These are phyloP conservation scores for Barypeithes pellucidus DNA, from an alignment of 2,888 invertebrate species.

Conservation along the genomic window DNA sequence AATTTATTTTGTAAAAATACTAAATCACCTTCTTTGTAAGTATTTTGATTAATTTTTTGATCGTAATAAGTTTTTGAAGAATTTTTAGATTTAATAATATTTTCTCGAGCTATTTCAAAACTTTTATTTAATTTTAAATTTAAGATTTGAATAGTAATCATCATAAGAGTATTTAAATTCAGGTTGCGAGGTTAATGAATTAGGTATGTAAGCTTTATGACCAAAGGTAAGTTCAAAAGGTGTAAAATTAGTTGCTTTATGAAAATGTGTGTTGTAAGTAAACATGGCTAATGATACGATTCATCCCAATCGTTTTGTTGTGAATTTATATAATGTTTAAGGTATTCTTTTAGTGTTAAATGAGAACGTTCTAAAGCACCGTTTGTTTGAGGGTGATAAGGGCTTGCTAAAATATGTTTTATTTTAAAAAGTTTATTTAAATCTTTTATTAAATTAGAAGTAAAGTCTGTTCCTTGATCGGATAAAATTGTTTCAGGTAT, in stretches of 20 bases:
- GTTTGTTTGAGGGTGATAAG: too few species aligned
- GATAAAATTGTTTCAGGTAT: too few species aligned
- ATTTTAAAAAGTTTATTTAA: too few species aligned
- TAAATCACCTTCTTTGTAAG: slow-evolving; percentile 12
- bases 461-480: too few species aligned
- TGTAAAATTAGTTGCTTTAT: slow-evolving; percentile 59
- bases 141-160: slow-evolving; percentile 55
- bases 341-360: too few species aligned
- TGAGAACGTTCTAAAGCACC: too few species aligned
- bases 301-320: slow-evolving; percentile 28
- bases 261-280: slow-evolving; percentile 38
- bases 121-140: slow-evolving; percentile 56
- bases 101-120: slow-evolving; percentile 55
- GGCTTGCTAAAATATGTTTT: too few species aligned
- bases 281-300: slow-evolving; percentile 35
- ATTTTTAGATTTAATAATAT: slow-evolving; percentile 16
- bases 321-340: too few species aligned
- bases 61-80: slow-evolving; percentile 26
- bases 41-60: slow-evolving; percentile 5
- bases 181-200: slow-evolving; percentile 52
- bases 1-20: slow-evolving; percentile 18
- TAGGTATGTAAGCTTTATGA: slow-evolving; percentile 62
- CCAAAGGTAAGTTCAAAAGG: slow-evolving; percentile 65
- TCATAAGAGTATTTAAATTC: slow-evolving; percentile 59
- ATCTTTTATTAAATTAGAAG: too few species aligned